Conservation (phyloP, 2,113 vertebrate species). For the Boleophthalmus pectinirostris region DNA sequence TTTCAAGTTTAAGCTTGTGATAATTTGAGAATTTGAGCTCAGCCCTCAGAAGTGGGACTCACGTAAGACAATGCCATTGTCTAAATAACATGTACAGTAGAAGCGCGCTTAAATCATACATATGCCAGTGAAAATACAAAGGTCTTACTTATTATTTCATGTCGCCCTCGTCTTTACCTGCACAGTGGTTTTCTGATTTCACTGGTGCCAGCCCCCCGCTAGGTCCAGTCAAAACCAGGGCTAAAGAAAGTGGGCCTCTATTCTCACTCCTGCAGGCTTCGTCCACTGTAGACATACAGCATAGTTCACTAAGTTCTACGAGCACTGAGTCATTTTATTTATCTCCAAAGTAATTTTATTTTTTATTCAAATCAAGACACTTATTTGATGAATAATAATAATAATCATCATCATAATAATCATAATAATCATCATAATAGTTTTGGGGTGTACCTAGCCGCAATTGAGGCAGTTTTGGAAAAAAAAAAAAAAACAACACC, state of each 20-base stretch:
- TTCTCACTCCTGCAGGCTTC: constrained; percentile 60
- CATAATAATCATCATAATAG: not conserved
- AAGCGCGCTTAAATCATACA: constrained; percentile 25
- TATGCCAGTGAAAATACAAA: constrained; percentile 27
- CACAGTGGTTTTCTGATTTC: constrained; percentile 62
- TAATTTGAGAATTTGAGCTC: constrained; percentile 51
- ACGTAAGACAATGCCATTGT: constrained; percentile 53
- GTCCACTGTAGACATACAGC: constrained; percentile 66
- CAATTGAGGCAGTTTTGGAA: too few relatives aligned
- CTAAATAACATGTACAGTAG: constrained; percentile 20
- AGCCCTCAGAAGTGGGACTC: constrained; percentile 22
- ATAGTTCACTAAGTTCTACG: constrained; percentile 40
- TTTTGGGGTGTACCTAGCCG: not conserved
- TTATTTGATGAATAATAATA: not conserved
- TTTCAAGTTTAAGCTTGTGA: constrained; percentile 51
- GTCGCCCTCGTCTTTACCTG: constrained; percentile 60
- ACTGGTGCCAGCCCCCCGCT: constrained; percentile 68
- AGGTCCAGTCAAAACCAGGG: constrained; percentile 63
- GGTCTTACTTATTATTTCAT: constrained; percentile 41
- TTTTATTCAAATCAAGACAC: not conserved
- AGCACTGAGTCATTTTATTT: not conserved
- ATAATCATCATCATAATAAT: too few relatives aligned
- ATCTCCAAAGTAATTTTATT: not conserved
- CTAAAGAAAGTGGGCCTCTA: constrained; percentile 69
- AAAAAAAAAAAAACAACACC: too few relatives aligned